phyloP scores from a whole-genome alignment of 2,113 vertebrate genomes.

The Cygnus atratus region DNA sequence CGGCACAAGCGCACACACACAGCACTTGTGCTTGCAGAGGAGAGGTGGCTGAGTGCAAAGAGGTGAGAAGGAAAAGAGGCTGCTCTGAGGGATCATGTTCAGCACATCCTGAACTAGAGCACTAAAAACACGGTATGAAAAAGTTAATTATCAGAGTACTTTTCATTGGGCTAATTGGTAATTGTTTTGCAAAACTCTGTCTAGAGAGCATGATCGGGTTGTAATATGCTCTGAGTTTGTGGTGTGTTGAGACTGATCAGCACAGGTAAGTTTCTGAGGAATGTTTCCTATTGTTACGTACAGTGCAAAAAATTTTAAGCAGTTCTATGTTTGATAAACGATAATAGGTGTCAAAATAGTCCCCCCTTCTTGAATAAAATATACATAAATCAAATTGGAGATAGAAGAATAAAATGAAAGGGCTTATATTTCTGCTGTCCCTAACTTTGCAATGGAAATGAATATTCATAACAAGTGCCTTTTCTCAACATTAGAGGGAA shows the following conservation, averaged over 20 bases:
- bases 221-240: not conserved
- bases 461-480: not conserved
- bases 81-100: not conserved
- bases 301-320: not conserved
- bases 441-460: not conserved
- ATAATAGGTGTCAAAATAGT: not conserved
- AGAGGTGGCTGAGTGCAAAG: not conserved
- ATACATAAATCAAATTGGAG: not conserved
- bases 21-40: not conserved
- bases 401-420: not conserved
- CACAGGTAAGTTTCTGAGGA: not conserved
- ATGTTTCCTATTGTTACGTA: not conserved
- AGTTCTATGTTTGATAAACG: not conserved
- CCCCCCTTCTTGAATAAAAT: not conserved
- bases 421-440: not conserved
- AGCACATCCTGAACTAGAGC: not conserved
- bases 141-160: not conserved
- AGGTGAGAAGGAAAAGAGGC: not conserved
- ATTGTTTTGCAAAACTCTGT: not conserved
- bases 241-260: not conserved
- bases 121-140: not conserved
- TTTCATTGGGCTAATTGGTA: not conserved
- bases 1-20: not conserved
- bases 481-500: not conserved
- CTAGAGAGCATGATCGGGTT: not conserved